phyloP scores from a whole-genome alignment of 1,140 invertebrate species.

The Drosophila parabipectinata region DNA sequence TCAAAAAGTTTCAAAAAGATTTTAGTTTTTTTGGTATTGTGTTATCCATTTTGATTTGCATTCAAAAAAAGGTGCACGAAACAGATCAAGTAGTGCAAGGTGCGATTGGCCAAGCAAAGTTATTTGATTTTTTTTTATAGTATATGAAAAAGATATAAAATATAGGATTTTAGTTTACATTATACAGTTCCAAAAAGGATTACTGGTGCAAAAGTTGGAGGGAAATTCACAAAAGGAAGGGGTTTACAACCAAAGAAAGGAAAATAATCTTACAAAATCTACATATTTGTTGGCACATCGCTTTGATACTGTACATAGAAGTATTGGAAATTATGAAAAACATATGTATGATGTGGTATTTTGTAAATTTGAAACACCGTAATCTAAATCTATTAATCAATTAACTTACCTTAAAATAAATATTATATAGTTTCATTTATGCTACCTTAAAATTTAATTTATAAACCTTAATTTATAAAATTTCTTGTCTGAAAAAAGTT shows the following conservation, averaged over 20 bases:
- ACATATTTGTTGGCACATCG: constrained; percentile 82
- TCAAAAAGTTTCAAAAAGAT: constrained; percentile 77
- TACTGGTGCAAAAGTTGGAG: constrained; percentile 58
- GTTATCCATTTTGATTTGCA: constrained; percentile 78
- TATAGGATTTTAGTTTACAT: constrained; percentile 78
- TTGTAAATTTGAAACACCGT: constrained; percentile 32
- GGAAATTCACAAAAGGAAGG: constrained; percentile 20
- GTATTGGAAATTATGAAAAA: constrained; percentile 9
- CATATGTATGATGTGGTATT: constrained; percentile 54
- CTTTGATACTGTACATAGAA: constrained; percentile 67
- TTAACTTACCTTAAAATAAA: constrained; percentile 9
- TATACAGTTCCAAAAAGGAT: constrained; percentile 66
- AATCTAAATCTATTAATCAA: background rate
- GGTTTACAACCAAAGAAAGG: constrained; percentile 22
- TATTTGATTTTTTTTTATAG: constrained; percentile 61
- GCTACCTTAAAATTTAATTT: background rate
- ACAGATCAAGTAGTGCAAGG: constrained; percentile 81
- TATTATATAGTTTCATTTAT: background rate
- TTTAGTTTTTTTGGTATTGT: constrained; percentile 58
- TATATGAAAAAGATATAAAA: constrained; percentile 81
- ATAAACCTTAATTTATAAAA: background rate
- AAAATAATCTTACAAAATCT: constrained; percentile 68
- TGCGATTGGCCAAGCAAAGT: constrained; percentile 82
- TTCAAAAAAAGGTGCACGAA: constrained; percentile 82
- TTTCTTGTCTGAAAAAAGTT: background rate